Base-by-base conservation (phyloP, 2,113 vertebrate genomes). In the Tenebrosternarchus preto region DNA sequence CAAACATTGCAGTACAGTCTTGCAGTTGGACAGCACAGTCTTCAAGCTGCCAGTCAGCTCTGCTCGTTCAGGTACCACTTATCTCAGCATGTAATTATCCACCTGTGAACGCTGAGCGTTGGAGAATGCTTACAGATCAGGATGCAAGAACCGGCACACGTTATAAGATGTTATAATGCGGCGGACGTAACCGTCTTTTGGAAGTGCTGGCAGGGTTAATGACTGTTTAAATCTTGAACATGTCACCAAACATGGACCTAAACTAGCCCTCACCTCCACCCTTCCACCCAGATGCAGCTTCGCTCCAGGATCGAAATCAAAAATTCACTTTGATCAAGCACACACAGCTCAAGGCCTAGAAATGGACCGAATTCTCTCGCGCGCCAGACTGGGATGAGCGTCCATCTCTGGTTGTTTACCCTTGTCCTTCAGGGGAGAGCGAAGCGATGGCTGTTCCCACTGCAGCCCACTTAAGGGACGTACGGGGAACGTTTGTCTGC, bases 401-500 rank as follows among this genome's bases (percentile, higher is more conserved):
- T 73, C 71, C 67, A 15, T 60, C 77, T 43, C 25, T 29, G 67
- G 4, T 76, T 72, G 64, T 79, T 81, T 82, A 81, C 83, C 85
- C 83, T 88, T 86, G 86, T 79, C 56, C 68, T 85, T 82, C 73
- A 50, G 78, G 77, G 59, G 36, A 6, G 84, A 36, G 53, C 80
- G 81, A 80, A 86, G 85, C 87, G 43, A 73, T 43, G 46, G 61
- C 71, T 67, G 67, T 36, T 80, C 31, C 63, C 63, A 68, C 68
- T 57, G 61, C 57, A 66, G 46, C 71, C 88, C 84, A 83, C 82
- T 36, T 89, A 77, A 81, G 66, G 56, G 64, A 39, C 12, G 36
- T 50, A 39, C 19, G 57, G 16, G 29, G 46, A 29, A n/a, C n/a
- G n/a, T n/a, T n/a, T n/a, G n/a, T n/a, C n/a, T n/a, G n/a, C n/a